Evolutionary conservation across 2,797 vertebrate genomes (phyloP).

Genomic region (Prunella strophiata): DNA sequence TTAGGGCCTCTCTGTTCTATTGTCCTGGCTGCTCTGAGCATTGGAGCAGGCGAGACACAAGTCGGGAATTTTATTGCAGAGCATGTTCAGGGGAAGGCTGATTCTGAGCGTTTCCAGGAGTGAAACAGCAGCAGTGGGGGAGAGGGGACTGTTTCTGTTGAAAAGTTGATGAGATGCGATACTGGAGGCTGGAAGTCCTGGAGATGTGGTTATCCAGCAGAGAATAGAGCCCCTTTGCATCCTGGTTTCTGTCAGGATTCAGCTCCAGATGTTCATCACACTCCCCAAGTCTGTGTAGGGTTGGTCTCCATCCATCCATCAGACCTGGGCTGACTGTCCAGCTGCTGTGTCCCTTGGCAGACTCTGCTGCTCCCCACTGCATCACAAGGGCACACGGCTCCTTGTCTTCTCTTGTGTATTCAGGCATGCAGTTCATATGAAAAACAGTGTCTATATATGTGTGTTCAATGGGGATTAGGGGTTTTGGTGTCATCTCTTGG

Average conservation of each 20-base stretch:
- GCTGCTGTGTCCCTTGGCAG: neutral
- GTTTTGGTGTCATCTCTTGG: neutral
- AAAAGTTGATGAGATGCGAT: neutral
- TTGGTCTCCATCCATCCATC: neutral
- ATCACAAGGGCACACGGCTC: neutral
- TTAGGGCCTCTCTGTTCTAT: slow-evolving; percentile 87
- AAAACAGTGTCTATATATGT: neutral
- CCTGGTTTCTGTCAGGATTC: neutral
- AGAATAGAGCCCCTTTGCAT: neutral
- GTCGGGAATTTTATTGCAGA: slow-evolving; percentile 63
- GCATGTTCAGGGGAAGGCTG: neutral
- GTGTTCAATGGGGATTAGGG: neutral
- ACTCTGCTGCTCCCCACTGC: neutral
- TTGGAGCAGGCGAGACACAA: slow-evolving; percentile 69
- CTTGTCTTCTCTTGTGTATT: neutral
- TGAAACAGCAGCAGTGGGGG: neutral
- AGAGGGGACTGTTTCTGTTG: neutral
- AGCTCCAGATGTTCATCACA: neutral
- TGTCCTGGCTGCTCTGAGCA: slow-evolving; percentile 77
- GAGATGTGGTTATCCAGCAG: neutral
- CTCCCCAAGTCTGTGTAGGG: fast-evolving
- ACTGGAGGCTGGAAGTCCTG: neutral
- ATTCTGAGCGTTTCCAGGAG: neutral
- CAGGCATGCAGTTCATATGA: neutral
- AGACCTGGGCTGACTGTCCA: fast-evolving